A percentile compares a stretch with the other conserved stretches of the same genome.
These are phyloP conservation scores for Drosophila nigromelanica DNA, from an alignment of 1,140 invertebrate species.

Conservation along the genomic window DNA sequence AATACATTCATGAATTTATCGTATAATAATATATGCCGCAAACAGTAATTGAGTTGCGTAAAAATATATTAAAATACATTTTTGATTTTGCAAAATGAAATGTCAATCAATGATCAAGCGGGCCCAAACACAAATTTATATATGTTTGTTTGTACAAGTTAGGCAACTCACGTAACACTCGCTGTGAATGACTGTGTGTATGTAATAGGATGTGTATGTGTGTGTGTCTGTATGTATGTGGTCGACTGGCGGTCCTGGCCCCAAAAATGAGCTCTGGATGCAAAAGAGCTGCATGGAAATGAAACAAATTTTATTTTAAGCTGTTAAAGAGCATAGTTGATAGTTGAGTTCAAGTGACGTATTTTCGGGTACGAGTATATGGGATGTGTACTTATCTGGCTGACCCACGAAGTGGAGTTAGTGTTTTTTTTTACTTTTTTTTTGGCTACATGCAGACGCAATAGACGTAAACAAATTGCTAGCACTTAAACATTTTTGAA, in stretches of 20 bases:
- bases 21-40: conserved; percentile 37
- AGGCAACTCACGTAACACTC: conserved; percentile 6
- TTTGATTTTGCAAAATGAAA: conserved; percentile 66
- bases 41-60: conserved; percentile 36
- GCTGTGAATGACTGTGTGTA: conserved; percentile 5
- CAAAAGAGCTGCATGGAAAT: conserved; percentile 52
- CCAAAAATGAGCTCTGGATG: conserved; percentile 53
- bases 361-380: conserved; percentile 33
- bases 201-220: background rate
- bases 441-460: conserved; percentile 45
- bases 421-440: conserved; percentile 2
- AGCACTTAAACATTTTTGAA: conserved; percentile 75
- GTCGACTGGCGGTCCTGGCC: conserved; percentile 40
- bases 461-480: conserved; percentile 73
- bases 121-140: background rate
- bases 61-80: conserved; percentile 65
- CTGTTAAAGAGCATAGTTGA: conserved; percentile 72
- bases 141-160: background rate
- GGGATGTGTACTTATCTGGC: conserved; percentile 64
- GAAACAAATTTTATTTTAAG: conserved; percentile 74
- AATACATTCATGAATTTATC: background rate
- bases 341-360: conserved; percentile 64
- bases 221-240: conserved; percentile 25
- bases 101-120: conserved; percentile 56
- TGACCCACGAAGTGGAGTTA: conserved; percentile 14